phyloP scores from a whole-genome alignment of 2,888 invertebrate species.

The Anthrax anthrax region DNA sequence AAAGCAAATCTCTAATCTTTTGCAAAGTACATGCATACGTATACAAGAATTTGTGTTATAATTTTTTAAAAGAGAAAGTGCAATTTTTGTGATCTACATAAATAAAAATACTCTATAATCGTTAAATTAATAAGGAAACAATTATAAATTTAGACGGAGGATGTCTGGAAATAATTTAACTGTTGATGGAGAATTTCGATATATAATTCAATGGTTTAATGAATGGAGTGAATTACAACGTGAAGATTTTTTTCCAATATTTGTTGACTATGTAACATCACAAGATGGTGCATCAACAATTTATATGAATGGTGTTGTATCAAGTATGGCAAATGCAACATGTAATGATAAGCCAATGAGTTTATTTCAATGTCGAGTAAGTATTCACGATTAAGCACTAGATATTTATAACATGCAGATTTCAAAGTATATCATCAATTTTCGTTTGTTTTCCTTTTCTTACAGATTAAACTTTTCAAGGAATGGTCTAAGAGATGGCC shows the following conservation, averaged over 20 bases:
- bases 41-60: too few relatives aligned
- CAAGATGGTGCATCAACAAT: conserved; percentile 38
- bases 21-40: too few relatives aligned
- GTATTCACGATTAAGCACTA: too few relatives aligned
- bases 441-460: conserved; percentile 8
- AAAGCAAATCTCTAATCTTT: too few relatives aligned
- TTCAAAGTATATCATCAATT: neutral
- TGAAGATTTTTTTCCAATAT: conserved; percentile 64
- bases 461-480: conserved; percentile 63
- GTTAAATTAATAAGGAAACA: too few relatives aligned
- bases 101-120: too few relatives aligned
- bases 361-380: conserved; percentile 67
- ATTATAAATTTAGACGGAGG: too few relatives aligned
- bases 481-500: conserved; percentile 76
- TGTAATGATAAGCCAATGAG: conserved; percentile 66
- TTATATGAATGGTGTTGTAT: conserved; percentile 59
- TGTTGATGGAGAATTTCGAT: conserved; percentile 62
- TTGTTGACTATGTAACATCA: conserved; percentile 44
- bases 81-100: too few relatives aligned
- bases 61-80: too few relatives aligned
- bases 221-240: conserved; percentile 82
- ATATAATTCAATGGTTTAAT: conserved; percentile 73
- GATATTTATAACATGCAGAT: too few relatives aligned
- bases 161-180: conserved; percentile 45
- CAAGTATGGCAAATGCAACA: conserved; percentile 48